A percentile compares a stretch with the other conserved stretches of the same genome.
These are phyloP conservation scores for Apogon talboti DNA, from an alignment of 2,797 vertebrate species.

Conservation along the genomic window DNA sequence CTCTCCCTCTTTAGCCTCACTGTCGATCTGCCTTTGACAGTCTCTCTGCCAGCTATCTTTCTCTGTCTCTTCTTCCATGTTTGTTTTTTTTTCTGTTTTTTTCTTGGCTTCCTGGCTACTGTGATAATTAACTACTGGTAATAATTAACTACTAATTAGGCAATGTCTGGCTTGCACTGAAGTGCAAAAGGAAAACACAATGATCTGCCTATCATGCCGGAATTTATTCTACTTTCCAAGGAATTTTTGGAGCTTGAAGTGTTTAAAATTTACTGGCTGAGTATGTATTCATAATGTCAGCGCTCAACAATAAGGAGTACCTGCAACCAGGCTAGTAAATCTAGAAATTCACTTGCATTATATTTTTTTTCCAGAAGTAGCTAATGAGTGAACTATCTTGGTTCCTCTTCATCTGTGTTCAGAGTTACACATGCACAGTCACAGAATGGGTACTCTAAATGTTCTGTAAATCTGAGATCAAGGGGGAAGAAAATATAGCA, in stretches of 20 bases:
- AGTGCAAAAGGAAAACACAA: slow-evolving; percentile 19
- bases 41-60: slow-evolving; percentile 37
- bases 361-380: too few relatives aligned
- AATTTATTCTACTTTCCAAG: slow-evolving; percentile 9
- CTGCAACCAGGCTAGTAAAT: too few relatives aligned
- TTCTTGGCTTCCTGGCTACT: slow-evolving; percentile 46
- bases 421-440: too few relatives aligned
- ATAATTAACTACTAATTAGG: slow-evolving; percentile 65
- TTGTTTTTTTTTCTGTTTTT: not conserved
- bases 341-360: too few relatives aligned
- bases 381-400: too few relatives aligned
- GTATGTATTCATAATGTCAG: not conserved
- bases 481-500: too few relatives aligned
- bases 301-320: too few relatives aligned
- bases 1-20: slow-evolving; percentile 4
- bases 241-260: slow-evolving; percentile 2
- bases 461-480: too few relatives aligned
- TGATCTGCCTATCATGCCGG: not conserved
- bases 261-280: not conserved
- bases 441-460: too few relatives aligned
- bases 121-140: slow-evolving; percentile 56
- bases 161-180: slow-evolving; percentile 18
- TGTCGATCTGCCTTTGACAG: slow-evolving; percentile 10
- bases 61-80: not conserved
- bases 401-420: too few relatives aligned